Evolutionary conservation across 2,888 invertebrate genomes (phyloP), one percentile per base, ranked within the genome.

Genomic region (Leistus spinibarbis): DNA sequence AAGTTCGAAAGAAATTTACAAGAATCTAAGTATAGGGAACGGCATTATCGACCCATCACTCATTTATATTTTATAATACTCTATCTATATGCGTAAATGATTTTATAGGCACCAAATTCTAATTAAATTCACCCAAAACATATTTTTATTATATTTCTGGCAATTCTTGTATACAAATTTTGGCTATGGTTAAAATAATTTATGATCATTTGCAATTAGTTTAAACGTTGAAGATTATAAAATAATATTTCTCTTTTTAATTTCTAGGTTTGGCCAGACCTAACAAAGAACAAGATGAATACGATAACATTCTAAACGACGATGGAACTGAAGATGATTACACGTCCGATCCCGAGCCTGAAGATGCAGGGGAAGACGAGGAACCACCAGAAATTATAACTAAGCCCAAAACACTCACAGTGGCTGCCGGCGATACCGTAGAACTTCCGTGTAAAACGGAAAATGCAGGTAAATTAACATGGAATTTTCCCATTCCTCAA

Each of bases 391-490:
- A 76, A 54, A 79, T 81, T 69, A 77, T 69, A 66, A 77, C 80
- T 10, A 67, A 80, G 22, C 76, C 81, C 1, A 77, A 80, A 77
- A 79, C 79, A 40, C 82, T 85, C 76, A 78, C 80, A 17, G 81
- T 81, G 4, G 79, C 80, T 53, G 79, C 80, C 23, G 83, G 84
- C 3, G 81, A 81, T 17, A 81, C 80, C 9, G 83, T 86, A 9
- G 77, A 78, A 13, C 78, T 86, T 22, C 85, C 85, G 3, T 86
- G 86, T 76, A 80, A 84, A 40, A 80, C 81, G 17, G 79, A 79
- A 76, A 81, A 83, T 76, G 77, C 78, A 53, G 83, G 84, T 83
- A 79, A 76, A 74, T 17, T 69, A 62, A 62, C 7, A 16, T 16
- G 2, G 3, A 54, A 5, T n/a, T 19, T 60, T 5, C 60, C n/a